These are phyloP conservation scores for Tanaodytes sp. DNA, from an alignment of 2,888 invertebrate genomes.

Conservation along the genomic window DNA sequence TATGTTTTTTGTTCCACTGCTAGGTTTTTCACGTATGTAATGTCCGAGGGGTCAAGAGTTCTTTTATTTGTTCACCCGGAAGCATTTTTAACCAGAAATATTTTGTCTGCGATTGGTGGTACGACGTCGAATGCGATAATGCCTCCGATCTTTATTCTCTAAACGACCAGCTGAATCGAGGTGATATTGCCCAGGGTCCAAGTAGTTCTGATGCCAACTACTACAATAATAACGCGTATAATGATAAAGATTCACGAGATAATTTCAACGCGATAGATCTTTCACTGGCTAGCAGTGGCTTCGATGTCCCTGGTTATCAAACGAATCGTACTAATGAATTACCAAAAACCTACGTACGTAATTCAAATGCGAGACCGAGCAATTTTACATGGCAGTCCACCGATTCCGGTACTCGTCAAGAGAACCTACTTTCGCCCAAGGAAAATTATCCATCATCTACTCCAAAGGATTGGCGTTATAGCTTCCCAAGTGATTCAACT, in stretches of 20 bases:
- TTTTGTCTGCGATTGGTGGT: conserved; percentile 77
- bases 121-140: conserved; percentile 74
- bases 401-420: conserved; percentile 25
- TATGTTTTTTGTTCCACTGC: no score
- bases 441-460: conserved; percentile 35
- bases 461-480: conserved; percentile 32
- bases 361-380: not conserved
- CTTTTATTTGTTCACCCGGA: conserved; percentile 76
- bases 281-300: conserved; percentile 59
- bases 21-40: conserved; percentile 76
- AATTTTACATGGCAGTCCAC: conserved; percentile 32
- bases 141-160: conserved; percentile 58
- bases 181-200: conserved; percentile 19
- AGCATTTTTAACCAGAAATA: conserved; percentile 76
- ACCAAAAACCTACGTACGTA: conserved; percentile 8
- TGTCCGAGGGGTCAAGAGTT: conserved; percentile 72
- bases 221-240: conserved; percentile 29
- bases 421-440: conserved; percentile 18
- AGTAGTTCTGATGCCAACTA: conserved; percentile 20
- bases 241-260: conserved; percentile 37
- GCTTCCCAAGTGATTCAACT: not conserved
- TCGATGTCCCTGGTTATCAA: conserved; percentile 38
- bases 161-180: conserved; percentile 53
- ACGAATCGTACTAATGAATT: conserved; percentile 34
- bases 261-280: conserved; percentile 56